A percentile compares a stretch with the other conserved stretches of the same genome.
Evolutionary conservation across 2,888 invertebrate species (phyloP).

Genomic region (Deilephila elpenor): DNA sequence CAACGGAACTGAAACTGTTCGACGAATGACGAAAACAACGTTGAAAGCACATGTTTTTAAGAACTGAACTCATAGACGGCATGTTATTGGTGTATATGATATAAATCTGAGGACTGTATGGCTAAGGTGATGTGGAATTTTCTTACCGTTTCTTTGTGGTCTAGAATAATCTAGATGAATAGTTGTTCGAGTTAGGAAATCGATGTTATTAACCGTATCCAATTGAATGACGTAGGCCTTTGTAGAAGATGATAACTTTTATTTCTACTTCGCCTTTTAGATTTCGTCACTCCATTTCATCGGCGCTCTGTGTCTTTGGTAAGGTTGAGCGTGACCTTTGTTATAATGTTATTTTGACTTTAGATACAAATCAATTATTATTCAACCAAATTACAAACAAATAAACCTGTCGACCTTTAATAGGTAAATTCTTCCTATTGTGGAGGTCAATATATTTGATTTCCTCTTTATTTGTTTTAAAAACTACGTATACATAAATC

Average conservation of each 20-base stretch:
- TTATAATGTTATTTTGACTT: neutral
- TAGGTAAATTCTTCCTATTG: neutral
- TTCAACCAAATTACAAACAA: neutral
- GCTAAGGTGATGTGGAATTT: neutral
- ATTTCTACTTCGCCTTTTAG: neutral
- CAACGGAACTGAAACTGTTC: slow-evolving; percentile 16
- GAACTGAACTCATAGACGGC: neutral
- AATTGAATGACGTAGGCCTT: neutral
- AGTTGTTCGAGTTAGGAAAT: neutral
- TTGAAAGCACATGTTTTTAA: slow-evolving; percentile 15
- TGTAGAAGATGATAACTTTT: neutral
- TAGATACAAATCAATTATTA: neutral
- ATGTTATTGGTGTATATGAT: slow-evolving; percentile 1
- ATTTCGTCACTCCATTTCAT: neutral
- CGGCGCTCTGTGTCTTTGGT: neutral
- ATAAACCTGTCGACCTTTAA: neutral
- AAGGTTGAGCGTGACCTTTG: neutral
- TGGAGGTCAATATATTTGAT: neutral
- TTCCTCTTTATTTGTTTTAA: neutral
- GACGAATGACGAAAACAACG: slow-evolving; percentile 23
- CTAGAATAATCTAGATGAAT: neutral
- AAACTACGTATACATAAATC: neutral
- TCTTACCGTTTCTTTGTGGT: slow-evolving; percentile 1
- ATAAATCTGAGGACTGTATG: neutral
- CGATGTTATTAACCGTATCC: neutral